Evolutionary conservation across 2,888 invertebrate genomes (phyloP), one percentile per base, ranked within the genome.

Genomic region (Eurois occulta): DNA sequence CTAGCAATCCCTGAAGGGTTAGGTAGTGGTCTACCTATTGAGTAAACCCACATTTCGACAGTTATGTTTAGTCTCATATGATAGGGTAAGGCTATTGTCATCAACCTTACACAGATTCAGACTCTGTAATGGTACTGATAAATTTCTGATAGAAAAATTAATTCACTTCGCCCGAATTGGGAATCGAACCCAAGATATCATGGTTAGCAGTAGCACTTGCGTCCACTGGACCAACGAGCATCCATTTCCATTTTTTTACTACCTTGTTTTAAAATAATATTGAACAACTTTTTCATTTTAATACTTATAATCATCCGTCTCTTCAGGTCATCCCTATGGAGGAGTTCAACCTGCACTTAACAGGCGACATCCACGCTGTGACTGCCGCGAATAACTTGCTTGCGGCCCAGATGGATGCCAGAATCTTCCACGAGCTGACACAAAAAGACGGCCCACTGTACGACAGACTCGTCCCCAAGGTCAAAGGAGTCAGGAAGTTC

Each of bases 311-410:
- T 55, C 28, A 16, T 38, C 6, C 43, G 16, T 58, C 7, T 75
- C 11, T 13, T 1, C 97, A 98, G 97, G 98, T 99, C 0, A 99
- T 99, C 87, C 99, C 99, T 0, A 99, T 99, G 99, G 99, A 99
- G 95, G 99, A 99, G 91, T 99, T 99, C 95, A 99, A 99, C 96
- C 97, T 99, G 0, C 99, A 99, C 94, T 96, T 99, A 86, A 99
- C 99, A 0, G 99, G 99, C 1, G 99, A 99, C 93, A 99, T 99
- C 90, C 99, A 99, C 95, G 99, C 99, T 0, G 98, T 99, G n/a
- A 98, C 99, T 0, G 99, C 99, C 0, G 99, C 99, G 11, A 99
- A 99, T 95, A 99, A 99, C 95, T 97, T 99, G 21, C 96, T 99
- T n/a, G 99, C 99, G 0, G 99, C 99, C 0, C 99, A 99, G 93